Base-by-base conservation (phyloP, 1,140 invertebrate genomes). In the Lepidurus packardi region DNA sequence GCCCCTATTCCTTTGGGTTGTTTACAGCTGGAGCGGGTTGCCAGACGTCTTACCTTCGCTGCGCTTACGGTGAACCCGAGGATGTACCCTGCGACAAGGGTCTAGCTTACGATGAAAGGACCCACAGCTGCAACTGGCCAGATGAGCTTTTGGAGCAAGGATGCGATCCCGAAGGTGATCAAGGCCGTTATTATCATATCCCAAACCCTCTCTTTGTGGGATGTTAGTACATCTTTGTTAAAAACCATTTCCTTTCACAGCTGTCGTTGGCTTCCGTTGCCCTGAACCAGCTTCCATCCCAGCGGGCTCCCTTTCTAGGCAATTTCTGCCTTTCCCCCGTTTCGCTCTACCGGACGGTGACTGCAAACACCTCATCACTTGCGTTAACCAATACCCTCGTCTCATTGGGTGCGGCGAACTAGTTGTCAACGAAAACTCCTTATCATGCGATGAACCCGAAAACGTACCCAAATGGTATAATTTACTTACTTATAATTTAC, bases 101-200 rank as follows among this genome's bases (percentile, higher is more conserved):
- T 4, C 86, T 96, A 73, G 94, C 91, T 34, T 97, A 96, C 84
- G 94, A 97, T 82, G 91, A 93, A 34, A 91, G 92, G 80, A 94
- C 89, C 74, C 94, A 97, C 82, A 90, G 90, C 34, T 97, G 95
- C 88, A 95, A 96, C 83, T 97, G 94, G 94, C 94, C 95, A 10
- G 95, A 97, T 87, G 89, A 94, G 75, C 87, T 96, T 1, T 85
- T 93, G 65, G 92, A 94, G 73, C 73, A 78, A 9, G 82, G 82
- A 10, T 97, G 94, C 86, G 93, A 94, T 83, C 93, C 94, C 75
- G 94, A 95, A 89, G 90, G 92, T 93, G 83, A 83, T 74, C 78
- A 8, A 1, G 21, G 21, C 4, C 53, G 53, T n/a, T 13, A 65
- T 65, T 16, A 47, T n/a, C 9, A 1, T 75, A 8, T 75, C 42